Conservation (phyloP, 2,888 invertebrate genomes). For the Brassicogethes aeneus region DNA sequence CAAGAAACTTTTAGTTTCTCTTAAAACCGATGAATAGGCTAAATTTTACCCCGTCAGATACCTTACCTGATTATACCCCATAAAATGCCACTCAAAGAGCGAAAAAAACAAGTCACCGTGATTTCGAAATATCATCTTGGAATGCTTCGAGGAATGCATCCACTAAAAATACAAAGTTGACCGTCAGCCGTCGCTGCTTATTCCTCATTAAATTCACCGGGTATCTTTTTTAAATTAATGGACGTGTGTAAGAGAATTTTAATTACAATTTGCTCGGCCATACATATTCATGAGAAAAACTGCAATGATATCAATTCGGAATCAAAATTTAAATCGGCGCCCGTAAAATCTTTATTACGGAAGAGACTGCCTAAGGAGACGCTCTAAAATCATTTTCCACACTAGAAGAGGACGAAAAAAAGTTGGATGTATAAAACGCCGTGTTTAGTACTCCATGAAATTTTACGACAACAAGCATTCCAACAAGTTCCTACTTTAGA, state of each 20-base stretch:
- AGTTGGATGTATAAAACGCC: too few species aligned
- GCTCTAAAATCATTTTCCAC: conserved; percentile 29
- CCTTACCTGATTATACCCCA: conserved; percentile 32
- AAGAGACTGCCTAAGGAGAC: conserved; percentile 28
- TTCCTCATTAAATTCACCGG: conserved; percentile 18
- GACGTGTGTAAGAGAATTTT: conserved; percentile 15
- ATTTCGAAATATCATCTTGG: conserved; percentile 33
- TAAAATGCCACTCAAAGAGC: conserved; percentile 27
- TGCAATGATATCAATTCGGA: conserved; percentile 15
- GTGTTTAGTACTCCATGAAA: conserved; percentile 38
- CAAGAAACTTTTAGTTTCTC: conserved; percentile 35
- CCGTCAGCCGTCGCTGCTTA: conserved; percentile 8
- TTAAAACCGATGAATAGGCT: conserved; percentile 40
- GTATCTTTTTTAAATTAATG: conserved; percentile 19
- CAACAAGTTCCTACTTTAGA: conserved; percentile 36
- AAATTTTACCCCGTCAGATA: conserved; percentile 28
- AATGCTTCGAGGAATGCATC: conserved; percentile 28
- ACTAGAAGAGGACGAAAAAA: conserved; percentile 21
- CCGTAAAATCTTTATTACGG: conserved; percentile 24
- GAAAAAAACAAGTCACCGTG: conserved; percentile 29
- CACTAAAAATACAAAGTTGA: background rate
- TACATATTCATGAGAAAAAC: conserved; percentile 16
- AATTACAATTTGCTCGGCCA: conserved; percentile 12
- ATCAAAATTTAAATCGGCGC: conserved; percentile 23
- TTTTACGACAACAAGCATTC: conserved; percentile 37